Conservation (phyloP, 2,797 vertebrate genomes). For the Microtus agrestis region DNA sequence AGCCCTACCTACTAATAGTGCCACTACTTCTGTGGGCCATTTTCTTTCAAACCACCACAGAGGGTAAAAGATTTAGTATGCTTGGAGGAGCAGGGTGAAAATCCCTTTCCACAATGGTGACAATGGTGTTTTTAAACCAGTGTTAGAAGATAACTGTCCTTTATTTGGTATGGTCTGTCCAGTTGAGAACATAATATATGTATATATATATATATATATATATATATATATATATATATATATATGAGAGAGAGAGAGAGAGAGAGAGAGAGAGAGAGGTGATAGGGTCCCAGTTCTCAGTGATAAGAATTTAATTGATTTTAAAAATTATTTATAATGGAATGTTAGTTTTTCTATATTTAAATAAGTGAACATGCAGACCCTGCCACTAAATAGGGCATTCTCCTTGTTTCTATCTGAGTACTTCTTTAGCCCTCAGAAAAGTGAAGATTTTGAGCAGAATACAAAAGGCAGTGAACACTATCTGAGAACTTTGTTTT, state of each 20-base stretch:
- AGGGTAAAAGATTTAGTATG: constrained; percentile 32
- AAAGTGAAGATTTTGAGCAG: constrained; percentile 12
- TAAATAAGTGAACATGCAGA: constrained; percentile 31
- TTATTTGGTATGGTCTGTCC: background rate
- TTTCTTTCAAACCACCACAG: background rate
- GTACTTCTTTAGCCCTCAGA: background rate
- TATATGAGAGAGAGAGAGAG: no score
- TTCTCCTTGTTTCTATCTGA: constrained; percentile 47
- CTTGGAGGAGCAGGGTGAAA: constrained; percentile 31
- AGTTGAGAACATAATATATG: background rate
- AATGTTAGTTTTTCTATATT: background rate
- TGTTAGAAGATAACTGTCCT: constrained; percentile 30
- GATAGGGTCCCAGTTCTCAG: background rate
- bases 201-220: no score
- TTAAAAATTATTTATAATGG: background rate
- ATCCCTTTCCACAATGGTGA: background rate
- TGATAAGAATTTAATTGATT: constrained; percentile 19
- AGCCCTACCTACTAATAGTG: background rate
- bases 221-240: no score
- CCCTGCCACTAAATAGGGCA: background rate
- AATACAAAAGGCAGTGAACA: background rate
- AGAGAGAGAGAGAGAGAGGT: no score
- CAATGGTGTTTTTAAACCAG: constrained; percentile 50
- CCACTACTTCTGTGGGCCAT: background rate
- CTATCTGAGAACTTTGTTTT: constrained; percentile 20